Conservation (phyloP, 2,888 invertebrate species). For the Zelleria hepariella region DNA sequence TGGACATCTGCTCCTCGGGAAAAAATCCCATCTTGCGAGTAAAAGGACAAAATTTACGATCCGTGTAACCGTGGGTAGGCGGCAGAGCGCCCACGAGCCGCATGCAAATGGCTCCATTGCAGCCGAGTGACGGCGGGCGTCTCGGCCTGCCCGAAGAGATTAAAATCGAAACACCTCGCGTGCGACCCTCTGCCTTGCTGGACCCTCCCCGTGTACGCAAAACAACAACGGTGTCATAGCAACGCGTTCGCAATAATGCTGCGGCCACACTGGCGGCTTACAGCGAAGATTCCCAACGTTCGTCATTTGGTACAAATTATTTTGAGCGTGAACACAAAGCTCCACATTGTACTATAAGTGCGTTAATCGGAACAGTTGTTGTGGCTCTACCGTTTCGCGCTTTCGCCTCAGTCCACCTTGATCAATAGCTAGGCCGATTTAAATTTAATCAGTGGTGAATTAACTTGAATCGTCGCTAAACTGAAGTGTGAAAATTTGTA, state of each 20-base stretch:
- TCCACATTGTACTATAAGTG: too few relatives aligned
- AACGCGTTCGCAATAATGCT: background rate
- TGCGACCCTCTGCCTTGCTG: conserved; percentile 1
- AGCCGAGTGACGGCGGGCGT: conserved; percentile 41
- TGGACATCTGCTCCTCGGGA: conserved; percentile 61
- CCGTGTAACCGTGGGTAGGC: conserved; percentile 63
- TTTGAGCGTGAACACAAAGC: too few relatives aligned
- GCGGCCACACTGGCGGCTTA: too few relatives aligned
- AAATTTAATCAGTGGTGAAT: too few relatives aligned
- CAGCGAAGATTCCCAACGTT: too few relatives aligned
- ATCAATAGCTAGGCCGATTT: too few relatives aligned
- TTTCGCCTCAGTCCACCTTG: too few relatives aligned
- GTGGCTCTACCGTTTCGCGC: too few relatives aligned
- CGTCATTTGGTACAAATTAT: too few relatives aligned
- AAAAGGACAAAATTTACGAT: conserved; percentile 69
- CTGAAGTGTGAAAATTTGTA: too few relatives aligned
- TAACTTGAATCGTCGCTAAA: too few relatives aligned
- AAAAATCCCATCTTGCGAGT: conserved; percentile 57
- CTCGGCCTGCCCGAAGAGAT: conserved; percentile 31
- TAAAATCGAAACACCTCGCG: conserved; percentile 48
- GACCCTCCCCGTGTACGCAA: background rate
- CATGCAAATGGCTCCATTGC: conserved; percentile 67
- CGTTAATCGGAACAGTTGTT: too few relatives aligned
- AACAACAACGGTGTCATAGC: background rate
- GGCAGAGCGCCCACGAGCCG: conserved; percentile 55